Conservation (phyloP, 2,113 vertebrate genomes). For the Hyperoodon ampullatus region DNA sequence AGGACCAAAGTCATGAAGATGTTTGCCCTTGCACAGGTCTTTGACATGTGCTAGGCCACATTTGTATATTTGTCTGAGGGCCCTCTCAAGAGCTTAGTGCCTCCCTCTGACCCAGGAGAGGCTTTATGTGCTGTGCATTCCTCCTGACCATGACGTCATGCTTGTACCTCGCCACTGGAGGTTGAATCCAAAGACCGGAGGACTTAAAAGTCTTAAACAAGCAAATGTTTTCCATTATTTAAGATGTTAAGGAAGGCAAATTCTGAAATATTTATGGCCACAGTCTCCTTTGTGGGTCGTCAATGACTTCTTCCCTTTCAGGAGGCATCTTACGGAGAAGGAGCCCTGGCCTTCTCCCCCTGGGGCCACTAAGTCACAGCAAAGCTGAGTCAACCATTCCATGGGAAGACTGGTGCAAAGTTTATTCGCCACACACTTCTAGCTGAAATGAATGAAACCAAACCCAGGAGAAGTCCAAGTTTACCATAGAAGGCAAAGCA, state of each 20-base stretch:
- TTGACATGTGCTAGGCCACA: neutral
- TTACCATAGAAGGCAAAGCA: neutral
- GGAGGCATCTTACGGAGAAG: constrained; percentile 22
- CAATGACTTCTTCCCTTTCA: constrained; percentile 51
- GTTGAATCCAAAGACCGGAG: neutral
- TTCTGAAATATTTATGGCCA: constrained; percentile 72
- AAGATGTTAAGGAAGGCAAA: constrained; percentile 61
- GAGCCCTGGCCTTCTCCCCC: neutral
- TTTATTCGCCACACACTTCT: neutral
- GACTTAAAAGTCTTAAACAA: constrained; percentile 44
- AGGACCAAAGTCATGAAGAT: constrained; percentile 56
- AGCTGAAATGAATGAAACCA: neutral
- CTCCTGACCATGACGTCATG: constrained; percentile 58
- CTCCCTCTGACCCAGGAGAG: neutral
- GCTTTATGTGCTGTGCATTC: neutral
- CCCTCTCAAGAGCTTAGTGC: neutral
- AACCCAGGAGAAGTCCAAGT: neutral
- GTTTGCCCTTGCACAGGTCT: neutral
- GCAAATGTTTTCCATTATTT: constrained; percentile 77
- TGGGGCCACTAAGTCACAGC: constrained; percentile 39
- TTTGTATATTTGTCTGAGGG: neutral
- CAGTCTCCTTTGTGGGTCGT: neutral
- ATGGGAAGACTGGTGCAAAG: neutral
- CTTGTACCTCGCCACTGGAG: accelerated
- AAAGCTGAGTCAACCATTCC: neutral